A percentile compares a stretch with the other conserved stretches of the same genome.
phyloP scores from a whole-genome alignment of 2,888 invertebrate species.

The Hirtodrosophila histrioides region DNA sequence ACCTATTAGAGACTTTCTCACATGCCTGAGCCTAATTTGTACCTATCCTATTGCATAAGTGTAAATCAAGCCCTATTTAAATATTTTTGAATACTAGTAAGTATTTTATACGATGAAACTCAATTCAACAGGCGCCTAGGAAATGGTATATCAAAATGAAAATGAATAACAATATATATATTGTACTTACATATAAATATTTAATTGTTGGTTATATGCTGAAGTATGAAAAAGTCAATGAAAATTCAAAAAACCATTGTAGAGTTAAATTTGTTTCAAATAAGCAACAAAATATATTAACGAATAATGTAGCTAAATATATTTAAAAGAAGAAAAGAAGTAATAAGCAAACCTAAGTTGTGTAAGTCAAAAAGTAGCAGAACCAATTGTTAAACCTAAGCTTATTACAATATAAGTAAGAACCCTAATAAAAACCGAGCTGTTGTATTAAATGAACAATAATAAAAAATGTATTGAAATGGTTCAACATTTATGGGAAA shows the following conservation, averaged over 20 bases:
- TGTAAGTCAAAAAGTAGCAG: slow-evolving; percentile 73
- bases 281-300: slow-evolving; percentile 48
- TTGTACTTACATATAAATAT: slow-evolving; percentile 30
- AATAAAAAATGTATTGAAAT: slow-evolving; percentile 46
- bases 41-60: slow-evolving; percentile 80
- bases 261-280: slow-evolving; percentile 73
- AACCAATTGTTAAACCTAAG: slow-evolving; percentile 81
- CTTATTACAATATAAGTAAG: slow-evolving; percentile 48
- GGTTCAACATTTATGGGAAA: slow-evolving; percentile 30
- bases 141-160: slow-evolving; percentile 64
- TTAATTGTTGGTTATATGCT: slow-evolving; percentile 76
- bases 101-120: slow-evolving; percentile 65
- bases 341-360: slow-evolving; percentile 50
- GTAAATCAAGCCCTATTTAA: slow-evolving; percentile 68
- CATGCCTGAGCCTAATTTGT: slow-evolving; percentile 82
- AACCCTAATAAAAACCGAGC: slow-evolving; percentile 54
- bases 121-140: slow-evolving; percentile 60
- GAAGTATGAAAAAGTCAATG: slow-evolving; percentile 55
- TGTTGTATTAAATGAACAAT: slow-evolving; percentile 77
- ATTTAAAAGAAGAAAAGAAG: slow-evolving; percentile 36
- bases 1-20: slow-evolving; percentile 72
- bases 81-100: slow-evolving; percentile 70
- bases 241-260: slow-evolving; percentile 55
- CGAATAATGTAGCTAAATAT: slow-evolving; percentile 66
- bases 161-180: slow-evolving; percentile 21